Evolutionary conservation across 2,797 vertebrate genomes (phyloP), one percentile per base, ranked within the genome.

Genomic region (Cyclopterus lumpus): DNA sequence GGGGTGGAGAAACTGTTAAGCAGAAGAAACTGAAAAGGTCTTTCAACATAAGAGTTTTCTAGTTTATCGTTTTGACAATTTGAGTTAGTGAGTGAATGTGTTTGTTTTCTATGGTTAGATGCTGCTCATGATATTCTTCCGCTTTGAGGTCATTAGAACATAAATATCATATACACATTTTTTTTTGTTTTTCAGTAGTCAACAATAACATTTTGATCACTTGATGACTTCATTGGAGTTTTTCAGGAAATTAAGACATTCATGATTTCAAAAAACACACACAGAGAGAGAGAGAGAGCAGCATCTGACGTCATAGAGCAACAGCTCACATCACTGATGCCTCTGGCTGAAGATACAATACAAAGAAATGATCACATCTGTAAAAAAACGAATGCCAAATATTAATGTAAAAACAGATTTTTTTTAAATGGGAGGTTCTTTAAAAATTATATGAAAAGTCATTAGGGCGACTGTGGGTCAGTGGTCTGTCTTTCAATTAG

Each of bases 171-270:
- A 48, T 14, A 55, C 34, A 75, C 72, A 12, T 0, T 34, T 15
- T 0, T 34, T 15, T 49, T 46, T 20, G 22, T 30, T 57, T 32
- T 15, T 53, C 55, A 83, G 46, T 42, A 66, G 68, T 24, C 63
- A 67, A 54, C 40, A 66, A 69, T 18, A 55, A 75, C 62, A 51
- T 71, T 83, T 87, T 80, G 36, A 88, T 79, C 73, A 77, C 73
- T 87, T 80, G 28, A 87, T 79, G 71, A 77, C 73, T 71, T 85
- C 22, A 32, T 9, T 48, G n/a, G 80, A 69, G 60, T 51, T 51
- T 77, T 69, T 54, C 62, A 60, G 48, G 66, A 38, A 72, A 57
- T 51, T 6, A 60, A 68, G 24, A 70, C 73, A 69, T 60, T 77
- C 74, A 70, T 46, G 42, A 77, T 64, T 66, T 72, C 48, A 38